These are phyloP conservation scores for Heterocephalus glaber DNA, from an alignment of 2,113 vertebrate genomes.

Conservation along the genomic window DNA sequence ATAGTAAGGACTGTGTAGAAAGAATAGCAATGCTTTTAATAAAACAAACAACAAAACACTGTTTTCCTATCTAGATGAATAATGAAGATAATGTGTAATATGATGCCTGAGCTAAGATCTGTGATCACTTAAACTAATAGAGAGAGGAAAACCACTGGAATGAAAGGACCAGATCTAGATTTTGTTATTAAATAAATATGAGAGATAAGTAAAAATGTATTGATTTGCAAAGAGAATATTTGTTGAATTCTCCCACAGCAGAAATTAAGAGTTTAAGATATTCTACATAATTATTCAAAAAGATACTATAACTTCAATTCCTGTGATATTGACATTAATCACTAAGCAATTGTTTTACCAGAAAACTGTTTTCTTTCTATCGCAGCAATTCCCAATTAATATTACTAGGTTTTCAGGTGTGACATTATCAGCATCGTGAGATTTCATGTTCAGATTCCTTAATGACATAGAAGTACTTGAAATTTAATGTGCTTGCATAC, in stretches of 20 bases:
- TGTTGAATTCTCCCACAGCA: not conserved
- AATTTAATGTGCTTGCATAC: not conserved
- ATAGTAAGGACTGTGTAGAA: not conserved
- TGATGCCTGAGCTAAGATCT: not conserved
- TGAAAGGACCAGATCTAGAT: not conserved
- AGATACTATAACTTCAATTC: not conserved
- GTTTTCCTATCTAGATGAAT: not conserved
- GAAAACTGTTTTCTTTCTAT: not conserved
- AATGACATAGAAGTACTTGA: not conserved
- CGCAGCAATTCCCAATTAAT: not conserved
- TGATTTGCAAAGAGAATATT: not conserved
- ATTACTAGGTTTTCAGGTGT: not conserved
- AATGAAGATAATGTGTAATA: not conserved
- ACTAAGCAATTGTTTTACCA: not conserved
- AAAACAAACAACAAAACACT: not conserved
- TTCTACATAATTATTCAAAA: not conserved
- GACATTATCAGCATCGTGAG: not conserved
- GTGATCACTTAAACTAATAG: not conserved
- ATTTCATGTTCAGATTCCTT: not conserved
- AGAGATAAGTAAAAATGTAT: not conserved
- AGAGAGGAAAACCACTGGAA: not conserved
- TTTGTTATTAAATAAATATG: not conserved
- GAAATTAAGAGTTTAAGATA: not conserved
- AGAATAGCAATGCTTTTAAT: not conserved
- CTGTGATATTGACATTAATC: not conserved